These are phyloP conservation scores for Exocentrus adspersus DNA, from an alignment of 2,888 invertebrate species.

Conservation along the genomic window DNA sequence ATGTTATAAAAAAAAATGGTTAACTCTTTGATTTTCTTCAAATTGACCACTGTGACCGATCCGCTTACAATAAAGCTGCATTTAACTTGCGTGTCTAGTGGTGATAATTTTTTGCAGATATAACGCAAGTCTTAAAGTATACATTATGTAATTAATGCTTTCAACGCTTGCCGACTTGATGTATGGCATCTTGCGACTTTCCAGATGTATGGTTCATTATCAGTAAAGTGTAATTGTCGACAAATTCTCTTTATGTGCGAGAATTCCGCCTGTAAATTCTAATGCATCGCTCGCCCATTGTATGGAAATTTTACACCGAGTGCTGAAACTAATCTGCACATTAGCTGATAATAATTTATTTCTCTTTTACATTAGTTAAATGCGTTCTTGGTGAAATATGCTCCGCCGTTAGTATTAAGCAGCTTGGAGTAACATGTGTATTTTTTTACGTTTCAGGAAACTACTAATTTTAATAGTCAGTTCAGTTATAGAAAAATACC, in stretches of 20 bases:
- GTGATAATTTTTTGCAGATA: conserved; percentile 27
- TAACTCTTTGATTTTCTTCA: too few relatives aligned
- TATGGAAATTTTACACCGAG: background rate
- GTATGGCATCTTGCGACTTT: background rate
- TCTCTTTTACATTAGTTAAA: too few relatives aligned
- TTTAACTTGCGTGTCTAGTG: conserved; percentile 31
- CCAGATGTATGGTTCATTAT: background rate
- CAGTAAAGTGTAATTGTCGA: background rate
- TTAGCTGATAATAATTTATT: too few relatives aligned
- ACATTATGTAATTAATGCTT: conserved; percentile 39
- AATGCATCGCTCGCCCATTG: background rate
- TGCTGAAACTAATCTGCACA: background rate
- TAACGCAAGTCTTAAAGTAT: conserved; percentile 31
- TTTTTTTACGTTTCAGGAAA: too few relatives aligned
- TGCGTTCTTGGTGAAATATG: too few relatives aligned
- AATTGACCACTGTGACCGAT: background rate
- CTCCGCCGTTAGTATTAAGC: too few relatives aligned
- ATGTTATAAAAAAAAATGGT: too few relatives aligned
- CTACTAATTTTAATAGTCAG: too few relatives aligned
- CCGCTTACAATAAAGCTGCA: conserved; percentile 21
- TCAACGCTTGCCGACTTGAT: conserved; percentile 38
- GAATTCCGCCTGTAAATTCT: background rate
- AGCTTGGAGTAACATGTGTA: too few relatives aligned
- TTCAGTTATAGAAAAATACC: too few relatives aligned
- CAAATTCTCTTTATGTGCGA: background rate